These are phyloP conservation scores for Lepidostoma basale DNA, from an alignment of 1,140 invertebrate genomes.

Conservation along the genomic window DNA sequence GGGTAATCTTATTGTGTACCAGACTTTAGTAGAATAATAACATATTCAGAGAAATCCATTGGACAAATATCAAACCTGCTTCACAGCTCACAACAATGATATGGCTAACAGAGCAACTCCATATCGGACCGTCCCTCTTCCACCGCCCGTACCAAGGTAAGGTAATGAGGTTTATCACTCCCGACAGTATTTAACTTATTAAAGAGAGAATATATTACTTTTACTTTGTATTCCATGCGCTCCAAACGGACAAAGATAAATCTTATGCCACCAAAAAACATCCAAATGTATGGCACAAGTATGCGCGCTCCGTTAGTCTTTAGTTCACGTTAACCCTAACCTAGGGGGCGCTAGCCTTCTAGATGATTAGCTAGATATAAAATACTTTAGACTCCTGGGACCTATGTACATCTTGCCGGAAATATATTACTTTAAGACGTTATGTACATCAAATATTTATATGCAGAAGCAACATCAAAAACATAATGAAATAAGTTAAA, in stretches of 20 bases:
- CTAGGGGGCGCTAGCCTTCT: constrained; percentile 9
- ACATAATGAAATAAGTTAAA: constrained; percentile 27
- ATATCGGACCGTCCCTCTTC: too few species aligned
- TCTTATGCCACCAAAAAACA: constrained; percentile 24
- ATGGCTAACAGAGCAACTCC: too few species aligned
- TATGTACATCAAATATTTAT: constrained; percentile 30
- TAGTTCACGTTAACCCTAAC: constrained; percentile 19
- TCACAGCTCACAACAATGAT: too few species aligned
- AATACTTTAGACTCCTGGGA: constrained; percentile 22
- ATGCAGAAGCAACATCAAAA: constrained; percentile 29
- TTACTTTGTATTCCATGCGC: too few species aligned
- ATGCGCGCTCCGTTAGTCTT: constrained; percentile 26
- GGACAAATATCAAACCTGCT: constrained; percentile 4
- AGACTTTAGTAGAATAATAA: too few species aligned
- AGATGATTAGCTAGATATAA: constrained; percentile 22
- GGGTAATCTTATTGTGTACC: too few species aligned
- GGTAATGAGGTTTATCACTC: too few species aligned
- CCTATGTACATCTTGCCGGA: constrained; percentile 30
- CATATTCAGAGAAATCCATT: neutral
- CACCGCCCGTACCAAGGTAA: too few species aligned
- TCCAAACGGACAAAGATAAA: constrained; percentile 9
- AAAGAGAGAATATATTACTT: neutral
- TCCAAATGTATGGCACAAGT: constrained; percentile 33
- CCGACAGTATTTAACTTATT: too few species aligned
- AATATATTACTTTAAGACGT: constrained; percentile 31